A percentile compares a stretch with the other conserved stretches of the same genome.
Conservation (phyloP, 2,113 vertebrate species). For the Calidris pugnax region DNA sequence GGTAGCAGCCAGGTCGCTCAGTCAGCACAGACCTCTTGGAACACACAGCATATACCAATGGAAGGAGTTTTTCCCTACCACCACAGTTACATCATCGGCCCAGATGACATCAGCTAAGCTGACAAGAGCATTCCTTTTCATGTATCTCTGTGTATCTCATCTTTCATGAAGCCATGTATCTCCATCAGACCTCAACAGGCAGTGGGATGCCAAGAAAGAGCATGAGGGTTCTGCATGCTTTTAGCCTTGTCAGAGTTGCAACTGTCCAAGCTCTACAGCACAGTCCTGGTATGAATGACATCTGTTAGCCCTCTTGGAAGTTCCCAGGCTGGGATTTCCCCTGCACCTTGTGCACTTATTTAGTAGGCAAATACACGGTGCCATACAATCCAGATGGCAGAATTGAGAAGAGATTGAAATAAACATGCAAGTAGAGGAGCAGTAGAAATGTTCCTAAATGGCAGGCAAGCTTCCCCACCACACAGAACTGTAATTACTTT, state of each 20-base stretch:
- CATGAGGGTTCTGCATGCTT: not conserved
- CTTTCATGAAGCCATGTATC: not conserved
- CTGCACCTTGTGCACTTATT: not conserved
- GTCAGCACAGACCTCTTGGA: not conserved
- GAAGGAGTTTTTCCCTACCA: not conserved
- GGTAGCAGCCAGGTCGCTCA: not conserved
- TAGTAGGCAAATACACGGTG: not conserved
- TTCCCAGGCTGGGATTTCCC: constrained; percentile 16
- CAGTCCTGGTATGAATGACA: not conserved
- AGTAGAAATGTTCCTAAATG: not conserved
- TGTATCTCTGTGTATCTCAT: not conserved
- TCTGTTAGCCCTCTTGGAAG: not conserved
- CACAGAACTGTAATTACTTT: not conserved
- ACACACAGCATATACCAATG: not conserved
- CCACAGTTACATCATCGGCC: not conserved
- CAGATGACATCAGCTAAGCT: not conserved
- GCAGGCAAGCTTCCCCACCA: not conserved
- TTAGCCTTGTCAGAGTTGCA: not conserved
- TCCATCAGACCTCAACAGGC: not conserved
- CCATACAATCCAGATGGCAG: not conserved
- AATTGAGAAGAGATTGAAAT: not conserved
- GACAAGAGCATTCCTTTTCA: not conserved
- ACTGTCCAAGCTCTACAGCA: not conserved
- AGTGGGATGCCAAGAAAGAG: not conserved
- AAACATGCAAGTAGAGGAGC: not conserved